Conservation (phyloP, 1,140 invertebrate species). For the Drosophila biarmipes region DNA sequence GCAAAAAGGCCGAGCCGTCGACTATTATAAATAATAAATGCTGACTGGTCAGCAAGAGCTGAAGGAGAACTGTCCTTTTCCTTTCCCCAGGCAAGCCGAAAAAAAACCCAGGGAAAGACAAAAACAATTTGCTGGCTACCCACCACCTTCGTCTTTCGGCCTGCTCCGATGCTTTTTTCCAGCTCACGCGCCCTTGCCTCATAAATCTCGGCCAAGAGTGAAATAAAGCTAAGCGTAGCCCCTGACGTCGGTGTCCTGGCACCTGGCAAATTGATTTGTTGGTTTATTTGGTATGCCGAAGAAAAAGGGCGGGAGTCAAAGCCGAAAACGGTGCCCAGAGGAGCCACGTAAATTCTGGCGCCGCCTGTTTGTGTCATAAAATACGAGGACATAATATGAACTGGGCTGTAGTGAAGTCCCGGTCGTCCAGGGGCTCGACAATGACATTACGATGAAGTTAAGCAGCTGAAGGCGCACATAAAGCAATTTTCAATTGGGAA, state of each 20-base stretch:
- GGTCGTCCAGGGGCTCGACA: conserved; percentile 37
- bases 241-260: conserved; percentile 48
- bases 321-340: conserved; percentile 9
- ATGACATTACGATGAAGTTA: conserved; percentile 83
- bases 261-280: conserved; percentile 83
- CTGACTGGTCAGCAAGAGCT: conserved; percentile 73
- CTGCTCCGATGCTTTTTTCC: conserved; percentile 48
- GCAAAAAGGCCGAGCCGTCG: conserved; percentile 72
- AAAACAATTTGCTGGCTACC: conserved; percentile 71
- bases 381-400: conserved; percentile 62
- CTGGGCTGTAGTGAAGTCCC: conserved; percentile 71
- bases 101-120: conserved; percentile 51
- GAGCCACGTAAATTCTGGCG: conserved; percentile 61
- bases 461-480: conserved; percentile 62
- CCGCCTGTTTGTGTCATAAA: conserved; percentile 82
- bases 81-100: conserved; percentile 24
- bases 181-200: conserved; percentile 78
- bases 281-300: conserved; percentile 70
- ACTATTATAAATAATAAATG: conserved; percentile 84
- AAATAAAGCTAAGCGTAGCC: conserved; percentile 80
- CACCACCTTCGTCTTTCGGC: conserved; percentile 30
- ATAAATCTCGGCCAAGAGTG: conserved; percentile 81
- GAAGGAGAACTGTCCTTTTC: conserved; percentile 19
- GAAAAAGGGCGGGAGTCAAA: background rate
- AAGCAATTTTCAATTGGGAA: conserved; percentile 79